Base-by-base conservation (phyloP, 2,888 invertebrate genomes). In the Candidula unifasciata region DNA sequence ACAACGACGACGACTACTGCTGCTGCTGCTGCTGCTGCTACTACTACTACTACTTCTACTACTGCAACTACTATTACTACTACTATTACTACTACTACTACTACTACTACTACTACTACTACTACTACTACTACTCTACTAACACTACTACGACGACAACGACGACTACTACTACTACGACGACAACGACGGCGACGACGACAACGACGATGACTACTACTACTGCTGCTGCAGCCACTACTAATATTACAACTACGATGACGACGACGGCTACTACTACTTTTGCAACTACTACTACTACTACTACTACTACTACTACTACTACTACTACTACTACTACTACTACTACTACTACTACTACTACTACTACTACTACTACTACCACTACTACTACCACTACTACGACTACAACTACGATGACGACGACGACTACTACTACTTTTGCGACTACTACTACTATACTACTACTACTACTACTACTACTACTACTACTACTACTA, bases 351-450 rank as follows among this genome's bases (percentile, higher is more conserved):
- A 66, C 66, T 66, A 80, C 64, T 80, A 68, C 66, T 80, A 68
- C 80, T 80, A 80, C 33, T 69, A 80, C 80, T 69, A 69, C 80
- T 80, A 68, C 80, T 80, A 80, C 80, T 80, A 80, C 80, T 80
- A 80, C 69, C 44, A 68, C 68, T 80, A 79, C 69, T 73, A 79
- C 71, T 84, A 84, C 79, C 37, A 76, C 80, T 80, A 64, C 71
- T 60, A 79, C 73, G 37, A 71, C 79, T 84, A 84, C 84, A 71
- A n/a, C n/a, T 18, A 54, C n/a, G 5, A 18, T 3, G 5, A n/a
- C 60, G 5, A 60, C 60, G 5, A 60, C 60, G 5, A 60, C 68
- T 37, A 66, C 80, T 80, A 30, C 68, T 37, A 66, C 80, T 66
- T 33, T 37, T 66, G 35, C 80, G 64, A 30, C 37, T 66, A 68